These are phyloP conservation scores for Odontamblyopus rebecca DNA, from an alignment of 2,797 vertebrate genomes.

Conservation along the genomic window DNA sequence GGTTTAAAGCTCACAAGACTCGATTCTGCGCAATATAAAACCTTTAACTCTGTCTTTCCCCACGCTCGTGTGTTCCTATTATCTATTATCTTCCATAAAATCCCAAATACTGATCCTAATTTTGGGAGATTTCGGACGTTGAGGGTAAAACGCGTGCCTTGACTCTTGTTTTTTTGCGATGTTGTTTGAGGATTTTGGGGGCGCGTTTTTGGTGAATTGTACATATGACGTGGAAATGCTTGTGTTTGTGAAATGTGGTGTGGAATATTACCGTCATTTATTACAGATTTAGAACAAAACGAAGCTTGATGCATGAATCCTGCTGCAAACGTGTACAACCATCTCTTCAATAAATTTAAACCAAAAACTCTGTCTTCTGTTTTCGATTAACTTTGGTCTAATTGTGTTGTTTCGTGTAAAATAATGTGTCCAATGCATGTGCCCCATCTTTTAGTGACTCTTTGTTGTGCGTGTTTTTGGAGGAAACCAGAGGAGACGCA, in stretches of 20 bases:
- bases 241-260: slow-evolving; percentile 86
- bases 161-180: slow-evolving; percentile 85
- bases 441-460: no score
- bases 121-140: slow-evolving; percentile 27
- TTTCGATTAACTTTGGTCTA: no score
- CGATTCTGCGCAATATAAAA: no score
- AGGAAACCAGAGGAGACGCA: no score
- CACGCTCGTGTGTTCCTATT: background rate
- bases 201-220: slow-evolving; percentile 59
- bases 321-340: slow-evolving; percentile 71
- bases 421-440: no score
- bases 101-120: background rate
- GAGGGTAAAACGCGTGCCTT: slow-evolving; percentile 90
- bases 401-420: no score
- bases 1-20: no score
- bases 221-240: slow-evolving; percentile 90
- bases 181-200: slow-evolving; percentile 68
- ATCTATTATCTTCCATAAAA: background rate
- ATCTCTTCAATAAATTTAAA: slow-evolving; percentile 89
- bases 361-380: slow-evolving; percentile 40
- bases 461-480: no score
- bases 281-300: slow-evolving; percentile 84
- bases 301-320: slow-evolving; percentile 94
- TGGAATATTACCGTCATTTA: slow-evolving; percentile 77
- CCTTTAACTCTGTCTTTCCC: no score